Percentiles rank a stretch among this genome's conserved stretches.
Conservation (phyloP, 2,113 vertebrate species). For the Corythaixoides concolor region DNA sequence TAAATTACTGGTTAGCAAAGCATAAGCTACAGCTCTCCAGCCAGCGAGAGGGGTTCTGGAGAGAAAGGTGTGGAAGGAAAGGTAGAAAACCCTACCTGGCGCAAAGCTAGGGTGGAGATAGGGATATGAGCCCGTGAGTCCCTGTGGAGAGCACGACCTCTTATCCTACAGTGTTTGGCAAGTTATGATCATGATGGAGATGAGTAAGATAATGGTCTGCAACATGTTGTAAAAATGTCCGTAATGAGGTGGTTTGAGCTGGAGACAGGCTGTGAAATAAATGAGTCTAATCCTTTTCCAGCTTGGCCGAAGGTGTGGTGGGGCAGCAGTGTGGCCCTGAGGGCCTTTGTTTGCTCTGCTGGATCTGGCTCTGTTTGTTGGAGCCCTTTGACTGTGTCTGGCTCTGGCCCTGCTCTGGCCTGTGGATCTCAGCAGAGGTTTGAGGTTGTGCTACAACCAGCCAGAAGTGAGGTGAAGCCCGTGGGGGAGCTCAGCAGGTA, state of each 20-base stretch:
- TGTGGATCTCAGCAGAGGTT: neutral
- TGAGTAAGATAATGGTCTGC: neutral
- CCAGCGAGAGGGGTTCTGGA: neutral
- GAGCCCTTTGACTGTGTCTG: neutral
- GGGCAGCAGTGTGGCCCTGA: neutral
- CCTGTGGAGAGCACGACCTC: neutral
- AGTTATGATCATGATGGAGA: neutral
- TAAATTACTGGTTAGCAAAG: neutral
- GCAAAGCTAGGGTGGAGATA: neutral
- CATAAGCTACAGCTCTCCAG: neutral
- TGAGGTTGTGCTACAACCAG: neutral
- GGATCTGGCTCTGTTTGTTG: neutral
- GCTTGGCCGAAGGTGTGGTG: neutral
- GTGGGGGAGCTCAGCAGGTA: neutral
- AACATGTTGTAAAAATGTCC: neutral
- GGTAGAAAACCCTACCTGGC: neutral
- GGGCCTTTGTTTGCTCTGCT: neutral
- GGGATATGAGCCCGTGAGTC: neutral
- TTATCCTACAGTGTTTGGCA: neutral
- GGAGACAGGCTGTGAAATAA: neutral
- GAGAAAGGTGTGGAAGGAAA: neutral
- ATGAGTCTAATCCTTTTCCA: neutral
- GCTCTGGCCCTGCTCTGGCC: constrained; percentile 4
- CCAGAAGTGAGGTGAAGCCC: neutral
- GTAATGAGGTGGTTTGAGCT: neutral